These are phyloP conservation scores for Alloplasta piceator DNA, from an alignment of 2,888 invertebrate genomes.

Conservation along the genomic window DNA sequence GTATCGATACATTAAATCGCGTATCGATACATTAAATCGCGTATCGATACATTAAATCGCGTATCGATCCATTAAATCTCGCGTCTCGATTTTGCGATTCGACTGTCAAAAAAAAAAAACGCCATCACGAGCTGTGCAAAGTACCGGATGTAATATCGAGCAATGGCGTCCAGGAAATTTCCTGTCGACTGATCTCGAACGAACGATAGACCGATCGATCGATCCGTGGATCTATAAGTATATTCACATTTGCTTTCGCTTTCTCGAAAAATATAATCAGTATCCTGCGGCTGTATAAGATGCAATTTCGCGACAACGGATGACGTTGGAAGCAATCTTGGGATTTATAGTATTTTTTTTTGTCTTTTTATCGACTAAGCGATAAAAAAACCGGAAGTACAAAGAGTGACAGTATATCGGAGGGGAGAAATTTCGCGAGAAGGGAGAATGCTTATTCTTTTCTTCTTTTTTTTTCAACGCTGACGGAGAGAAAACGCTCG, in stretches of 20 bases:
- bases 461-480: too few relatives aligned
- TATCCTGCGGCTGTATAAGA: not conserved
- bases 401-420: not conserved
- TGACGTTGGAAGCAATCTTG: not conserved
- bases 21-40: too few relatives aligned
- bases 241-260: constrained; percentile 36
- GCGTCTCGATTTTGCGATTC: not conserved
- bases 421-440: not conserved
- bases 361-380: not conserved
- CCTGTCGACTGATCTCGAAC: constrained; percentile 2
- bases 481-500: constrained; percentile 28
- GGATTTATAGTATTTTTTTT: not conserved
- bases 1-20: too few relatives aligned
- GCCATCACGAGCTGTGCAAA: not conserved
- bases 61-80: constrained; percentile 8
- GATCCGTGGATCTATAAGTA: constrained; percentile 8
- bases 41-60: constrained; percentile 1
- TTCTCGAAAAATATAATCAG: constrained; percentile 31
- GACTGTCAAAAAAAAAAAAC: too few relatives aligned
- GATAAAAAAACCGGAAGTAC: constrained; percentile 25
- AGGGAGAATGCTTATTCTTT: not conserved
- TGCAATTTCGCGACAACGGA: constrained; percentile 33
- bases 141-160: not conserved
- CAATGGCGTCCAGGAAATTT: not conserved
- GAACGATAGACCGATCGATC: not conserved